phyloP scores from a whole-genome alignment of 2,888 invertebrate species.

The Lasioglossum malachurum region DNA sequence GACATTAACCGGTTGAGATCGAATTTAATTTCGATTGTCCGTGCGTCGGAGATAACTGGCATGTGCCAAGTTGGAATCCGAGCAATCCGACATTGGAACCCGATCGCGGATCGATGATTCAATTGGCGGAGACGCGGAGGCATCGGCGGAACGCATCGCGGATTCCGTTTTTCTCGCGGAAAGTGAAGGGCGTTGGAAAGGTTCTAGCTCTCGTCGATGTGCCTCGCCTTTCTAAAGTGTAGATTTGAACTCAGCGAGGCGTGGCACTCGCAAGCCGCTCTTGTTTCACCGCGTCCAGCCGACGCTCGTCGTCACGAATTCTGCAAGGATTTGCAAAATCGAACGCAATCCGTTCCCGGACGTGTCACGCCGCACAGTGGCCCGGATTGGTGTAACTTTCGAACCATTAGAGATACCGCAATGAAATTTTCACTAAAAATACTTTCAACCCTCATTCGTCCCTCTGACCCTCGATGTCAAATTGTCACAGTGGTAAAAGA shows the following conservation, averaged over 20 bases:
- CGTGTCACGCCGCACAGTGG: background rate
- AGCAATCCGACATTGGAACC: background rate
- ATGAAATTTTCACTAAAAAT: no score
- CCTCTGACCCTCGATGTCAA: no score
- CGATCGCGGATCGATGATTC: conserved; percentile 15
- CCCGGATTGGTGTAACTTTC: no score
- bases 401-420: no score
- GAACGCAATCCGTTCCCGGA: conserved; percentile 16
- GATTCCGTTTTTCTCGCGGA: conserved; percentile 67
- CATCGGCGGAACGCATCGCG: conserved; percentile 47
- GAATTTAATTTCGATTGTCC: background rate
- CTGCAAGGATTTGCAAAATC: conserved; percentile 37
- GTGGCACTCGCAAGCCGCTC: conserved; percentile 49
- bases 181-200: conserved; percentile 70
- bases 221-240: conserved; percentile 79
- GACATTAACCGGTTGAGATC: background rate
- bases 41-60: background rate
- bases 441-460: no score
- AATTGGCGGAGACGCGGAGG: conserved; percentile 1
- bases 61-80: conserved; percentile 3
- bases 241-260: conserved; percentile 66
- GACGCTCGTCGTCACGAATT: conserved; percentile 30
- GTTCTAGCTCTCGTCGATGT: conserved; percentile 68
- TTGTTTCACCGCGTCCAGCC: conserved; percentile 49
- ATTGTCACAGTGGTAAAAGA: no score